Base-by-base conservation (phyloP, 1,140 invertebrate species). In the Eufriesea mexicana region DNA sequence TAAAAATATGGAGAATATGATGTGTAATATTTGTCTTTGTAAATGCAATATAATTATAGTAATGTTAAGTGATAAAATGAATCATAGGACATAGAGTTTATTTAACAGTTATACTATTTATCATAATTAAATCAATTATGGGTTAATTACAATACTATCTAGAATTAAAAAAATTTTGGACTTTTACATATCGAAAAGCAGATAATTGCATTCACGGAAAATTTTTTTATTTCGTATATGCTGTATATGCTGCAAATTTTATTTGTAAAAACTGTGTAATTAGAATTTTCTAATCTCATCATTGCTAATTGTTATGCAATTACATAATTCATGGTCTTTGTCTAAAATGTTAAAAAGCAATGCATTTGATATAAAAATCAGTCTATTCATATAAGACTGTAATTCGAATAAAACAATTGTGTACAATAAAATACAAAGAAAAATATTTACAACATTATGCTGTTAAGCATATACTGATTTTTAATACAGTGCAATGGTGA, bases 181-280 rank as follows among this genome's bases (percentile, higher is more conserved):
- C 85, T 84, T 89, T 84, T 88, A 91, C 90, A 91, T 90, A 91
- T 91, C 90, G 89, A 86, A 85, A 82, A 86, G 80, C 72, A 81
- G 81, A 70, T 57, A 76, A 85, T n/a, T 84, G 62, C 47, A 47
- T 74, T 59, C 49, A 54, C 35, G 62, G 18, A 51, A n/a, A 78
- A 49, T 35, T 42, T 49, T 57, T 42, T 82, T 45, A 68, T 77
- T 70, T 70, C 42, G 35, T 72, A 55, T 83, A 72, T 54, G 23
- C 64, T 57, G 47, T 70, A 78, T 83, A 76, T 72, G 73, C 66
- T 47, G 47, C 14, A n/a, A 64, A 61, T 73, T 70, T 62, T 25
- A 35, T 83, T 77, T 83, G 47, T 75, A 55, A 79, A 79, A 51
- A 71, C 47, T 61, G 57, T 78, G 64, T 83, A 55, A 83, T 54